Base-by-base conservation (phyloP, 1,140 invertebrate species). In the Drosophila sp. region DNA sequence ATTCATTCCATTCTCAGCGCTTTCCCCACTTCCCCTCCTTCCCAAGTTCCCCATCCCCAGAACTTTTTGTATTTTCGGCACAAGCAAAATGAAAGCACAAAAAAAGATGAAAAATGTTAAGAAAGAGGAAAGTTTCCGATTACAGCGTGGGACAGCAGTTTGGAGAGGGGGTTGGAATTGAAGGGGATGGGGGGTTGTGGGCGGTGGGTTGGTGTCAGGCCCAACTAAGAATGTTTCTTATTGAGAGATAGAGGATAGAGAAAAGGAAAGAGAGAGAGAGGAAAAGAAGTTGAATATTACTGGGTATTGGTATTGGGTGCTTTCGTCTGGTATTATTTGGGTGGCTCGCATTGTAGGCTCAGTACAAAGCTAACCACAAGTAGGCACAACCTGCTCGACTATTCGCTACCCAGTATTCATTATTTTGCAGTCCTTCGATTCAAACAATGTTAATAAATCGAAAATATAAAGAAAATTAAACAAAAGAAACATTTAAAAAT, bases 41-140 rank as follows among this genome's bases (percentile, higher is more conserved):
- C 18, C 29, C 18, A 4, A 13, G n/a, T n/a, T 11, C 2, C 8
- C n/a, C 18, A 14, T 5, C 3, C n/a, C 5, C 18, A 13, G 34
- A 64, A 71, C 40, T 83, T 79, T 66, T 71, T 78, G 75, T 76
- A 70, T 80, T 90, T 89, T 74, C 84, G 84, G 84, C 86, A 89
- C 73, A 84, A 80, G 80, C 75, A 77, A 82, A 79, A 80, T 72
- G 76, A 89, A 83, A 89, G 79, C 72, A 89, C 64, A 78, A 75
- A 67, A 58, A 81, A 89, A 86, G 78, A 86, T 86, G 81, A 87
- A 86, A 86, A 86, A 86, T 86, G 81, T 78, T 87, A 87, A 87
- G 81, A 86, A 86, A 86, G 81, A 86, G 81, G 82, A 90, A 90
- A 90, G 87, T 90, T 90, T 90, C 87, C 87, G 87, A 90, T 90